phyloP scores from a whole-genome alignment of 2,888 invertebrate species.

The Phyllotreta striolata region DNA sequence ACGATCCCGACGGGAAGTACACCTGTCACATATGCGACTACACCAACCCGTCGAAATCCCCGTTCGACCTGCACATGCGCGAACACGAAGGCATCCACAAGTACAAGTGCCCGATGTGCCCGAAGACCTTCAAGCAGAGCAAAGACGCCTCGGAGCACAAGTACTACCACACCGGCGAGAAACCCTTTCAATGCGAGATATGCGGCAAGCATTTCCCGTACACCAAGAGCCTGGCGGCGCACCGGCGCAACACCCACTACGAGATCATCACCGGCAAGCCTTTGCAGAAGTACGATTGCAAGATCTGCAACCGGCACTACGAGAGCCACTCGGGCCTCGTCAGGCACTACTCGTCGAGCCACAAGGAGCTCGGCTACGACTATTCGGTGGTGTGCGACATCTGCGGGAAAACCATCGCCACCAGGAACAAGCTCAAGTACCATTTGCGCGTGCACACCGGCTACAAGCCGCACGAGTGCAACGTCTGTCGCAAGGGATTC shows the following conservation, averaged over 20 bases:
- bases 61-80: constrained; percentile 52
- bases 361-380: constrained; percentile 57
- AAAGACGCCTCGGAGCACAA: constrained; percentile 63
- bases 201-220: constrained; percentile 63
- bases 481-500: constrained; percentile 53
- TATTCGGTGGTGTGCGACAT: constrained; percentile 57
- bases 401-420: constrained; percentile 54
- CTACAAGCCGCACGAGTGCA: constrained; percentile 51
- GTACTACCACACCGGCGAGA: constrained; percentile 52
- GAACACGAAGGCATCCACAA: constrained; percentile 47
- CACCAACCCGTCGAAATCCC: constrained; percentile 45
- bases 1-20: constrained; percentile 51
- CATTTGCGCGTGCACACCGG: constrained; percentile 40
- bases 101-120: constrained; percentile 50
- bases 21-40: constrained; percentile 56
- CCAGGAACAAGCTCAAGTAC: constrained; percentile 50
- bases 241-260: constrained; percentile 62
- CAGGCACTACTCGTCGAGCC: constrained; percentile 49
- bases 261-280: constrained; percentile 54
- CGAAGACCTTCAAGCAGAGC: constrained; percentile 54
- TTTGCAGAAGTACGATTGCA: constrained; percentile 58
- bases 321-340: constrained; percentile 49
- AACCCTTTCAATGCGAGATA: constrained; percentile 64
- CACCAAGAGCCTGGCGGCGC: constrained; percentile 62
- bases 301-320: constrained; percentile 61